Conservation (phyloP, 1,140 invertebrate species). For the Euborellia annulipes region DNA sequence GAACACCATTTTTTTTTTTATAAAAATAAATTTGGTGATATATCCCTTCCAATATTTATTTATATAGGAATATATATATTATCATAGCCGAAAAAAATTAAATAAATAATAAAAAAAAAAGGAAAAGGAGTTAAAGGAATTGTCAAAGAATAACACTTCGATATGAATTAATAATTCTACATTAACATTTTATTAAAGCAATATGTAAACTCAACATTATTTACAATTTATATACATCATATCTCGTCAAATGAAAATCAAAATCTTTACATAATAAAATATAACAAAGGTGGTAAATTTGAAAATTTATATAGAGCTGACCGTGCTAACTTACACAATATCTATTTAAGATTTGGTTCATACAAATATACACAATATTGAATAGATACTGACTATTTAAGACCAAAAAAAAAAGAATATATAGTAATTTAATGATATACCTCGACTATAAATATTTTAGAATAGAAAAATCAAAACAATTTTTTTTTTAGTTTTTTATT, state of each 20-base stretch:
- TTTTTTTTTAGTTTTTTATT: too few relatives aligned
- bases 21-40: too few relatives aligned
- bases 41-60: too few relatives aligned
- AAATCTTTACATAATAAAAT: constrained; percentile 9
- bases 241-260: constrained; percentile 3
- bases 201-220: constrained; percentile 38
- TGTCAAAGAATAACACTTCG: too few relatives aligned
- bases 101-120: neutral
- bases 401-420: constrained; percentile 7
- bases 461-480: too few relatives aligned
- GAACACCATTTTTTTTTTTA: too few relatives aligned
- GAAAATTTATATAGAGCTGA: neutral
- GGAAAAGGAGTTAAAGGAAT: too few relatives aligned
- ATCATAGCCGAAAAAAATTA: too few relatives aligned
- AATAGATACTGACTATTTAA: neutral
- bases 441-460: constrained; percentile 12
- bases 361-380: neutral
- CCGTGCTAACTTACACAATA: constrained; percentile 3
- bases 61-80: neutral
- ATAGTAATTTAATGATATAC: constrained; percentile 13
- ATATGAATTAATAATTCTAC: constrained; percentile 24
- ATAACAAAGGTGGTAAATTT: constrained; percentile 6
- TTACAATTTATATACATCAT: constrained; percentile 29
- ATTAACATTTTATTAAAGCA: constrained; percentile 36
- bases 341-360: constrained; percentile 1